Percentiles rank a stretch among this genome's conserved stretches.
Conservation (phyloP, 2,113 vertebrate species). For the Sporophila hypoxantha region DNA sequence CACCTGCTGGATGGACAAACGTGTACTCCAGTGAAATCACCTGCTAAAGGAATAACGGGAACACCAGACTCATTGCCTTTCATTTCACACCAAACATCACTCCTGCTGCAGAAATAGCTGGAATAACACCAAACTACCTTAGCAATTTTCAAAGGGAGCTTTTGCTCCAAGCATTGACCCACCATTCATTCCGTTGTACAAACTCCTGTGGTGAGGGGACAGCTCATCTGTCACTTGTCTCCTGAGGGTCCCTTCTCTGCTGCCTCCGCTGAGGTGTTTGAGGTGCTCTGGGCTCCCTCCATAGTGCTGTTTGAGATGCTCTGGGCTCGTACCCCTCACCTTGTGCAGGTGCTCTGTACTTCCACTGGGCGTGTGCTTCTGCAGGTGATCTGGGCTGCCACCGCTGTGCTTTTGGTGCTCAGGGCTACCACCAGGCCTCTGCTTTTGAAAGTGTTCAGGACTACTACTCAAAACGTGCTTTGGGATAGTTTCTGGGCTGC, state of each 20-base stretch:
- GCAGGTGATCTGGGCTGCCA: conserved; percentile 75
- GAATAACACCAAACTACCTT: neutral
- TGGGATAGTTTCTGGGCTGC: conserved; percentile 75
- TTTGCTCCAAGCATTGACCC: neutral
- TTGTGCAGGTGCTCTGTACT: conserved; percentile 86
- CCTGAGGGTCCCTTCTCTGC: conserved; percentile 80
- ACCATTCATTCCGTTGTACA: conserved; percentile 64
- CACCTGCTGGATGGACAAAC: neutral
- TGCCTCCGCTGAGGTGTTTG: conserved; percentile 75
- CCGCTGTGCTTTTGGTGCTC: conserved; percentile 73
- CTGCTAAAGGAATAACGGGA: neutral
- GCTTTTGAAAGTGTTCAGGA: conserved; percentile 85
- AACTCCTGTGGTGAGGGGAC: conserved; percentile 54
- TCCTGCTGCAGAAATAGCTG: neutral
- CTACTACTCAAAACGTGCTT: conserved; percentile 74
- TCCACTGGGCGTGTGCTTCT: conserved; percentile 73
- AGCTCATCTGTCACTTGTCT: conserved; percentile 74
- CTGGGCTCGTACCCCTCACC: conserved; percentile 82
- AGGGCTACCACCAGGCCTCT: conserved; percentile 74
- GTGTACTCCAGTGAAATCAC: neutral
- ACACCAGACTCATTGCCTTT: neutral
- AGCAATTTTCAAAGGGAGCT: neutral
- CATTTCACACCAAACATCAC: neutral
- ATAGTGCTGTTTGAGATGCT: conserved; percentile 82
- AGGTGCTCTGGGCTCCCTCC: conserved; percentile 76